Evolutionary conservation across 2,113 vertebrate species (phyloP).

Genomic region (Neolamprologus kungweensis): DNA sequence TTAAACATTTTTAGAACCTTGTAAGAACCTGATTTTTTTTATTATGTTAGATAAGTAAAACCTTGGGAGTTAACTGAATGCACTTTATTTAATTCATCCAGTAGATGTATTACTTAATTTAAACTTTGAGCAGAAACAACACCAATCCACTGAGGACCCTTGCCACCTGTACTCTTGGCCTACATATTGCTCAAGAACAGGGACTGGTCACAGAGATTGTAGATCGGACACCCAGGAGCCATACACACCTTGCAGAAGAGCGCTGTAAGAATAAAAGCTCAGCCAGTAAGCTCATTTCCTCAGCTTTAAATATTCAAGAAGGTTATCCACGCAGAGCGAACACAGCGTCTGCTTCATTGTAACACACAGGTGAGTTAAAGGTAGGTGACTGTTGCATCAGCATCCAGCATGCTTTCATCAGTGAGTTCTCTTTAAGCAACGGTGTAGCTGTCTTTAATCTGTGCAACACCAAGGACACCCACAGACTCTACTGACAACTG

Average conservation of each 20-base stretch:
- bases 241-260: not conserved
- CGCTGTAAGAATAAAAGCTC: not conserved
- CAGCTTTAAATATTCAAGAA: conserved; percentile 37
- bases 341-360: not conserved
- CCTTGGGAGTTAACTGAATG: not conserved
- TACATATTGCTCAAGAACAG: not conserved
- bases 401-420: not conserved
- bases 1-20: not conserved
- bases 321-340: not conserved
- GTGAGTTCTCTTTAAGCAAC: not conserved
- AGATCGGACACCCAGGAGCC: not conserved
- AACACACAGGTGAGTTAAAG: not conserved
- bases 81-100: not conserved
- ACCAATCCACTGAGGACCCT: not conserved
- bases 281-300: not conserved
- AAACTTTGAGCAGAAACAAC: not conserved
- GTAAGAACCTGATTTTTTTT: not conserved
- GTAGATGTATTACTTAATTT: not conserved
- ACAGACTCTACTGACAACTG: not conserved
- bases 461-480: not conserved
- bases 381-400: not conserved
- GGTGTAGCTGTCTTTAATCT: not conserved
- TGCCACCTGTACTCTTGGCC: not conserved
- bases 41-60: not conserved
- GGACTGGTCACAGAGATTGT: not conserved